Evolutionary conservation across 2,797 vertebrate species (phyloP).

Genomic region (Oryzias dopingdopingensis): DNA sequence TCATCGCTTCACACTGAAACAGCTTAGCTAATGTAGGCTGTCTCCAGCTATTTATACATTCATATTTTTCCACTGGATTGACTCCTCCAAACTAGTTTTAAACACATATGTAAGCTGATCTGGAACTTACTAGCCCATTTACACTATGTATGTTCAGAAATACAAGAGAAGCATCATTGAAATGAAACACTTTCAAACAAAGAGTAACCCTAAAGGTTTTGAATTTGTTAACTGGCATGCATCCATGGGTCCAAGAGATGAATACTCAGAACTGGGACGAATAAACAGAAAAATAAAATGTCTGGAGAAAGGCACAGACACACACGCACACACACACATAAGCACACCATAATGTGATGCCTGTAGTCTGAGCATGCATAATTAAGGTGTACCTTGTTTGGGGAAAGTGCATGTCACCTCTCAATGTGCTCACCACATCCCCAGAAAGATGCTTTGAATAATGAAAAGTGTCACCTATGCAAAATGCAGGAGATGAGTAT

Average conservation of each 20-base stretch:
- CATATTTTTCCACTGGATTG: background rate
- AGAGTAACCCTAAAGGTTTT: conserved; percentile 3
- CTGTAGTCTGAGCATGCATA: conserved; percentile 79
- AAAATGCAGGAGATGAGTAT: conserved; percentile 79
- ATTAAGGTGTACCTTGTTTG: conserved; percentile 81
- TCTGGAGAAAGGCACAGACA: conserved; percentile 39
- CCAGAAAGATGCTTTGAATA: conserved; percentile 82
- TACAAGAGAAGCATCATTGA: background rate
- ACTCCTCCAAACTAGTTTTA: background rate
- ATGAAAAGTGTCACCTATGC: conserved; percentile 84
- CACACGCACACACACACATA: conserved; percentile 34
- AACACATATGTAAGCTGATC: conserved; percentile 3
- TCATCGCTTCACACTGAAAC: conserved; percentile 39
- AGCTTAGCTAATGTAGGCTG: conserved; percentile 25
- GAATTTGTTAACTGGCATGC: conserved; percentile 9
- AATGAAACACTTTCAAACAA: background rate
- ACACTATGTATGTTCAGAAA: conserved; percentile 3
- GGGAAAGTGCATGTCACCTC: conserved; percentile 79
- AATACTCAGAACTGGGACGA: conserved; percentile 40
- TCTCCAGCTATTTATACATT: conserved; percentile 10
- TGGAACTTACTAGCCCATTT: conserved; percentile 4
- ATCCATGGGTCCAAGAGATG: conserved; percentile 19
- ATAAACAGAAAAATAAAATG: conserved; percentile 23
- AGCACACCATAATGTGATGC: conserved; percentile 68
- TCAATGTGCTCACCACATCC: conserved; percentile 74